Conservation (phyloP, 2,113 vertebrate species). For the Acrocephalus arundinaceus region DNA sequence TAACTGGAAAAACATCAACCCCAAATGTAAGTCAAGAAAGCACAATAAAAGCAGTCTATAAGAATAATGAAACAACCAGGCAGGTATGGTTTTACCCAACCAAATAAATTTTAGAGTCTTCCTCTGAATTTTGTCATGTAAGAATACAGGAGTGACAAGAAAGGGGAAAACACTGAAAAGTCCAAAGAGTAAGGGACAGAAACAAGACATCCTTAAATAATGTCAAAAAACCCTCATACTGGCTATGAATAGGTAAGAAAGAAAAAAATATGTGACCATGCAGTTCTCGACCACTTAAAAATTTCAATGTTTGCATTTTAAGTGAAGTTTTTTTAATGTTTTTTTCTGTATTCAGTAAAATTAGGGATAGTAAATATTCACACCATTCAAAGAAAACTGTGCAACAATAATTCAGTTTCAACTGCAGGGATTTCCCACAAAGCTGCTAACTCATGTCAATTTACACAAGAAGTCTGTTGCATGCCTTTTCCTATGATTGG, state of each 20-base stretch:
- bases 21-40: not conserved
- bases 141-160: not conserved
- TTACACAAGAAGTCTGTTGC: not conserved
- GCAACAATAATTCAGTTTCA: not conserved
- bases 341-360: not conserved
- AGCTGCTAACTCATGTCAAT: not conserved
- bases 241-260: not conserved
- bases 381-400: not conserved
- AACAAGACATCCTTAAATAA: not conserved
- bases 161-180: not conserved
- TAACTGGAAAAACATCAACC: not conserved
- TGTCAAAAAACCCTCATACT: rapidly evolving
- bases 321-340: not conserved
- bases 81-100: not conserved
- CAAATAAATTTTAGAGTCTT: not conserved
- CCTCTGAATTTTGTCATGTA: not conserved
- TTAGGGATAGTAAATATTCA: not conserved
- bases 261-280: not conserved
- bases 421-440: not conserved
- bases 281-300: not conserved
- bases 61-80: not conserved
- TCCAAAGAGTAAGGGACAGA: not conserved
- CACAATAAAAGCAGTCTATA: not conserved
- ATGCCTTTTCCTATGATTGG: not conserved
- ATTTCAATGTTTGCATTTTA: not conserved